Conservation (phyloP, 2,888 invertebrate genomes). For the Lobophora halterata region DNA sequence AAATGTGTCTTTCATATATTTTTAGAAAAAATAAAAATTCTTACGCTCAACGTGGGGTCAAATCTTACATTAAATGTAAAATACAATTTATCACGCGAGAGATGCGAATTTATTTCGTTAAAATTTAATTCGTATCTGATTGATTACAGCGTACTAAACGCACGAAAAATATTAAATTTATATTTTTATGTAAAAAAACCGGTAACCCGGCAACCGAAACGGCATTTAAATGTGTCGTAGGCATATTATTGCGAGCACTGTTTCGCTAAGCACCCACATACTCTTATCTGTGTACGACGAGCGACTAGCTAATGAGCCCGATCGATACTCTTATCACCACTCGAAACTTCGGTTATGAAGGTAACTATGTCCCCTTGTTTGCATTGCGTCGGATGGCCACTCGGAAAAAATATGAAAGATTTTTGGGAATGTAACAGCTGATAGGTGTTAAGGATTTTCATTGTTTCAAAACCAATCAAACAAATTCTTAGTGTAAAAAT, state of each 20-base stretch:
- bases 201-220: too few relatives aligned
- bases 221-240: constrained; percentile 9
- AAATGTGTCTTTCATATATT: too few relatives aligned
- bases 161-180: too few relatives aligned
- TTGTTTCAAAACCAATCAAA: too few relatives aligned
- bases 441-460: too few relatives aligned
- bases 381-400: constrained; percentile 16
- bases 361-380: constrained; percentile 26
- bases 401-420: constrained; percentile 8
- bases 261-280: constrained; percentile 65
- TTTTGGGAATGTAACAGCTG: constrained; percentile 5
- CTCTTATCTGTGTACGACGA: constrained; percentile 57
- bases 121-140: too few relatives aligned
- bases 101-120: too few relatives aligned
- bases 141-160: too few relatives aligned
- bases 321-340: constrained; percentile 70
- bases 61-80: too few relatives aligned
- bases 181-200: constrained; percentile 1
- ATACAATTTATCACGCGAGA: too few relatives aligned
- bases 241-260: constrained; percentile 17
- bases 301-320: constrained; percentile 65
- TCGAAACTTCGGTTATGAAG: constrained; percentile 69
- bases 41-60: not conserved
- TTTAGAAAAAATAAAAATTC: too few relatives aligned
- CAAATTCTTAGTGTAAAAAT: too few relatives aligned